Base-by-base conservation (phyloP, 30 jellyfish, hydroid and myxozoan genomes). In the Pseudorhiza aurosa region DNA sequence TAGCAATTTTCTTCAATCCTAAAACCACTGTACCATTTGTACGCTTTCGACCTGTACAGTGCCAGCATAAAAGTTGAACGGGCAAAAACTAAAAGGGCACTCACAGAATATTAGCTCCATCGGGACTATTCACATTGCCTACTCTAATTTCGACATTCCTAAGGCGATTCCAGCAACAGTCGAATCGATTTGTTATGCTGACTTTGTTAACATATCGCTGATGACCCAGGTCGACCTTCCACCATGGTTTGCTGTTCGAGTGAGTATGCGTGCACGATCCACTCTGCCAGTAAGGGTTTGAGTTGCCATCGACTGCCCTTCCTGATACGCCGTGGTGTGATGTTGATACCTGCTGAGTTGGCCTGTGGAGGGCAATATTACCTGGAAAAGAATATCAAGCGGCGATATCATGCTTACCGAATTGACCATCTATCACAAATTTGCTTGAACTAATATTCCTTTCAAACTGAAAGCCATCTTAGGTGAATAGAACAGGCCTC, bases 81-180 rank as follows among this genome's bases (percentile, higher is more conserved):
- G 55, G 21, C n/a, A 31, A 4, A 10, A n/a, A 64, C 8, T 2
- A 6, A 10, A 31, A 0, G 30, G 35, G 36, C 18, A 36, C 77
- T 22, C 26, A 64, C 77, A 30, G 59, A 0, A 44, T 26, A 22
- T 64, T 64, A 12, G 77, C 77, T 17, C 59, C 39, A 15, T 40
- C 59, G 14, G 55, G 26, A 7, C 28, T 22, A 64, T 64, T 58
- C 7, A 44, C 37, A 35, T 31, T 33, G 32, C 77, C 77, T 31
- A 64, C 77, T 35, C 77, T 64, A n/a, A 64, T 33, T 40, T 64
- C 77, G 19, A 64, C 5, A 21, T 24, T 30, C 77, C 58, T 64
- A 10, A 64, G 57, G 2, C 31, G 30, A 35, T 31, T n/a, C 60
- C 62, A 64, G 4, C 77, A 30, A 17, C 77, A 31, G 33, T 33